Evolutionary conservation across 2,113 vertebrate species (phyloP).

Genomic region (Alligator sinensis): DNA sequence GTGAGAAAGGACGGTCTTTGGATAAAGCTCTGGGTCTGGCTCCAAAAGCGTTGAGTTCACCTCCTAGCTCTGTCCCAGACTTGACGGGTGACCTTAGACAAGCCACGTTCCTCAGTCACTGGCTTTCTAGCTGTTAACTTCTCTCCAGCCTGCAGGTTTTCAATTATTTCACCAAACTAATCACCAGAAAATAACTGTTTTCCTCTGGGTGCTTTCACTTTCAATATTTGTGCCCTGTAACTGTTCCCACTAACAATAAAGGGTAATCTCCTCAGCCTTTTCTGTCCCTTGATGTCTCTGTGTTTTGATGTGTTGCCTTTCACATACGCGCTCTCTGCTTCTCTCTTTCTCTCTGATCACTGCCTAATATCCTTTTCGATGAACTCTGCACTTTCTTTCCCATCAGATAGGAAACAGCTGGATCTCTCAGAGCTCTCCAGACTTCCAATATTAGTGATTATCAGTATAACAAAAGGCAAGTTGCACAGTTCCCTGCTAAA

Average conservation of each 20-base stretch:
- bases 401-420: neutral
- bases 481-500: neutral
- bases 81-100: neutral
- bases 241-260: neutral
- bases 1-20: neutral
- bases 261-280: neutral
- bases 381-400: neutral
- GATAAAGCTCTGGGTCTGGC: neutral
- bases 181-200: neutral
- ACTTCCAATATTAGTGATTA: neutral
- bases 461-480: neutral
- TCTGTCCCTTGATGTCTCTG: neutral
- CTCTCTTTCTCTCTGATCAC: neutral
- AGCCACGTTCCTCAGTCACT: neutral
- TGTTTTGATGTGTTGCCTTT: slow-evolving; percentile 28
- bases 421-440: neutral
- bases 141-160: neutral
- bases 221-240: neutral
- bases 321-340: neutral
- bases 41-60: neutral
- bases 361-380: neutral
- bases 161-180: neutral
- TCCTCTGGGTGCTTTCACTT: neutral
- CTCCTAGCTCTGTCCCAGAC: neutral
- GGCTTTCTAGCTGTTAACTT: neutral